Conservation (phyloP, 2,888 invertebrate genomes). For the Limnephilus marmoratus region DNA sequence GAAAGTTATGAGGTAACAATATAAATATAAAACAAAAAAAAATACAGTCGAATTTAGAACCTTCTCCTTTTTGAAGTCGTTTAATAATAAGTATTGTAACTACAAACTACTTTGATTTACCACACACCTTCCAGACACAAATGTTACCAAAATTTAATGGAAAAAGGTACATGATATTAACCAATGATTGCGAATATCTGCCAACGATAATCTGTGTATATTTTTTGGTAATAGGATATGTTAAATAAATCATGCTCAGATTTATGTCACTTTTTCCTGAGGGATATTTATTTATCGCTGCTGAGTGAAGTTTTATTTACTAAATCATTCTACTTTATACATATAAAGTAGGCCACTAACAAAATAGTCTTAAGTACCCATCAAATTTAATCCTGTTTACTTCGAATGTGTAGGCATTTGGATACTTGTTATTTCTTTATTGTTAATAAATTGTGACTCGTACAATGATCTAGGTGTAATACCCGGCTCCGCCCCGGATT, state of each 20-base stretch:
- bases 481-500: too few species aligned
- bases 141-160: too few species aligned
- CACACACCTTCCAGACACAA: too few species aligned
- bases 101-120: too few species aligned
- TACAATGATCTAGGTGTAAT: too few species aligned
- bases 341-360: background rate
- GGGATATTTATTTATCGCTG: background rate
- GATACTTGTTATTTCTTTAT: background rate
- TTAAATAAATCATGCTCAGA: conserved; percentile 58
- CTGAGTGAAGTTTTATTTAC: background rate
- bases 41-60: too few species aligned
- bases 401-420: background rate
- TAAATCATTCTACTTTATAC: background rate
- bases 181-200: background rate
- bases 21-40: too few species aligned
- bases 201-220: background rate
- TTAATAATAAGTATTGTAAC: too few species aligned
- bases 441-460: background rate
- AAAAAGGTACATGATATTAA: background rate
- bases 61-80: too few species aligned
- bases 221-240: conserved; percentile 50
- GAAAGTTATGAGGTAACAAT: too few species aligned
- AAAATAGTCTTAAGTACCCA: background rate
- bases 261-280: conserved; percentile 35
- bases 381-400: background rate